Evolutionary conservation across 2,113 vertebrate genomes (phyloP).

Genomic region (Gymnobelideus leadbeateri): DNA sequence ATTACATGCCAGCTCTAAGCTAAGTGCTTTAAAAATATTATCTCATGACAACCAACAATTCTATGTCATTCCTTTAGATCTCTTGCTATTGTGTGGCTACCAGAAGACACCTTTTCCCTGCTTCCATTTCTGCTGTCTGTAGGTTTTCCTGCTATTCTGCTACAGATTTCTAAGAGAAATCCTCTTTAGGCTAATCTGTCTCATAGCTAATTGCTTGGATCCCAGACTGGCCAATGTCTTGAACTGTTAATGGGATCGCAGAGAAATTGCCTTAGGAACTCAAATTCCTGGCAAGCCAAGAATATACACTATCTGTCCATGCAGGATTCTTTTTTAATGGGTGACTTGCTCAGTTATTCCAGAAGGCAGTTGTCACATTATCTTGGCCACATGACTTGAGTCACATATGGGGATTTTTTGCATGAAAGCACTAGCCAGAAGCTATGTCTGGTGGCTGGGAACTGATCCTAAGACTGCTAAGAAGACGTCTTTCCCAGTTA

Average conservation of each 20-base stretch:
- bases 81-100: background rate
- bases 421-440: constrained; percentile 1
- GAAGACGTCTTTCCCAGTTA: background rate
- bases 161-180: background rate
- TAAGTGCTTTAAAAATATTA: background rate
- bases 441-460: constrained; percentile 7
- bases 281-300: background rate
- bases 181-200: background rate
- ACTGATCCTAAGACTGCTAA: background rate
- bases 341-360: constrained; percentile 5
- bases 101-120: background rate
- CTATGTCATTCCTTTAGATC: background rate
- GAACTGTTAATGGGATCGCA: background rate
- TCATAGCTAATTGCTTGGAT: constrained; percentile 2
- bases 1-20: background rate
- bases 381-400: background rate
- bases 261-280: constrained; percentile 1
- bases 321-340: background rate
- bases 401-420: background rate
- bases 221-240: background rate
- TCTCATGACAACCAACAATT: background rate
- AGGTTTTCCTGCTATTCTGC: background rate
- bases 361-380: constrained; percentile 4
- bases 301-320: background rate
- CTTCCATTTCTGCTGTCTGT: background rate